phyloP scores from a whole-genome alignment of 2,113 vertebrate species.

The Nothocercus julius region DNA sequence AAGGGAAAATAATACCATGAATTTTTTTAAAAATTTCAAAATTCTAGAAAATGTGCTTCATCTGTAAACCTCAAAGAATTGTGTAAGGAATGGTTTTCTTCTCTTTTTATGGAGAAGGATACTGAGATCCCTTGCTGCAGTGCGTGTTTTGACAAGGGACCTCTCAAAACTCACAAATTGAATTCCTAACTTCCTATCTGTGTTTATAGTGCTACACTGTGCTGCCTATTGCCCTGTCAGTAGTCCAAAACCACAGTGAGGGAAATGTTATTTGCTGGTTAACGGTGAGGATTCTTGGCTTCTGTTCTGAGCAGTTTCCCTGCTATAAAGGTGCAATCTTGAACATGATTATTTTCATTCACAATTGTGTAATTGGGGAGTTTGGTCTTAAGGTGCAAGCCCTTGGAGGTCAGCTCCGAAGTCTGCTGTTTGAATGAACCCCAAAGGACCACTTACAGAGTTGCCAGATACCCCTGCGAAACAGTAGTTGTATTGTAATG shows the following conservation, averaged over 20 bases:
- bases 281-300: neutral
- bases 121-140: neutral
- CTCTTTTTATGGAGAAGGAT: neutral
- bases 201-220: neutral
- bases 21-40: slow-evolving; percentile 35
- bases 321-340: neutral
- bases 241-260: neutral
- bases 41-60: neutral
- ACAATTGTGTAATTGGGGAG: neutral
- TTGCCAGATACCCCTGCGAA: neutral
- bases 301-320: neutral
- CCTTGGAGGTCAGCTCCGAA: neutral
- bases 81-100: neutral
- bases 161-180: neutral
- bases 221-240: neutral
- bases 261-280: neutral
- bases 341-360: neutral
- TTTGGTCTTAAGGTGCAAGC: neutral
- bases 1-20: neutral
- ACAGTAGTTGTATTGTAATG: neutral
- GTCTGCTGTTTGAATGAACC: neutral
- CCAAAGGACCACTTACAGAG: neutral
- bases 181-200: neutral
- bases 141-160: neutral
- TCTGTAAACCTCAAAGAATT: slow-evolving; percentile 8